Evolutionary conservation across 2,888 invertebrate species (phyloP).

Genomic region (Idaea straminata): DNA sequence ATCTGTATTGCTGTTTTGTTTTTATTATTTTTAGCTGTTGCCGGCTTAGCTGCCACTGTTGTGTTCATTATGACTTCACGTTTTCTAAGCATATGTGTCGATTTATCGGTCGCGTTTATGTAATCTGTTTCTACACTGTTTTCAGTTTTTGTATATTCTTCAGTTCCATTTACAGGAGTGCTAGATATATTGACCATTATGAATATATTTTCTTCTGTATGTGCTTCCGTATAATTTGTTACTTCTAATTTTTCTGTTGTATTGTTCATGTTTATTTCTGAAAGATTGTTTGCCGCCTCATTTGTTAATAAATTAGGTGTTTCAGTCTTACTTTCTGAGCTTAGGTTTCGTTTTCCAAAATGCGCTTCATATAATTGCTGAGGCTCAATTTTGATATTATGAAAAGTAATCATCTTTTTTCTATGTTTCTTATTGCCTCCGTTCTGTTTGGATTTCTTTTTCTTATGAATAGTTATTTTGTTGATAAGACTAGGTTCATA

Average conservation of each 20-base stretch:
- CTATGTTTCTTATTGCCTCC: slow-evolving; percentile 59
- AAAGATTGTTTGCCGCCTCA: slow-evolving; percentile 16
- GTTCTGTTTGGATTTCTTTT: slow-evolving; percentile 55
- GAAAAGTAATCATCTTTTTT: slow-evolving; percentile 58
- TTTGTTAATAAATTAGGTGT: slow-evolving; percentile 26
- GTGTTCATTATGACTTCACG: slow-evolving; percentile 23
- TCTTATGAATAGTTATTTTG: slow-evolving; percentile 64
- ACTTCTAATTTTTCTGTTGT: slow-evolving; percentile 31
- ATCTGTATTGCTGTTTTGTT: slow-evolving; percentile 1
- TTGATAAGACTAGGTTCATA: slow-evolving; percentile 46
- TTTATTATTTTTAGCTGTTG: slow-evolving; percentile 49
- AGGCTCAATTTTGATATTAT: slow-evolving; percentile 53
- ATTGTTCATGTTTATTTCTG: slow-evolving; percentile 24
- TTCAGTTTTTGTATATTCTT: slow-evolving; percentile 40
- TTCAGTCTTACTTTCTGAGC: slow-evolving; percentile 28
- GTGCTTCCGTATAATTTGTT: slow-evolving; percentile 38
- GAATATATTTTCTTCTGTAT: slow-evolving; percentile 45
- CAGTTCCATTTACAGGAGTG: slow-evolving; percentile 45
- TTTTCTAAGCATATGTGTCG: neutral
- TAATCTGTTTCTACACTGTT: slow-evolving; percentile 64
- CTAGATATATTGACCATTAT: slow-evolving; percentile 53
- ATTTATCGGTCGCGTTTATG: slow-evolving; percentile 18
- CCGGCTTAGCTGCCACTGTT: slow-evolving; percentile 35
- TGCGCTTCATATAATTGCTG: slow-evolving; percentile 37
- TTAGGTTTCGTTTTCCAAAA: slow-evolving; percentile 32